Conservation (phyloP, 2,113 vertebrate species). For the Myiopsitta monachus region DNA sequence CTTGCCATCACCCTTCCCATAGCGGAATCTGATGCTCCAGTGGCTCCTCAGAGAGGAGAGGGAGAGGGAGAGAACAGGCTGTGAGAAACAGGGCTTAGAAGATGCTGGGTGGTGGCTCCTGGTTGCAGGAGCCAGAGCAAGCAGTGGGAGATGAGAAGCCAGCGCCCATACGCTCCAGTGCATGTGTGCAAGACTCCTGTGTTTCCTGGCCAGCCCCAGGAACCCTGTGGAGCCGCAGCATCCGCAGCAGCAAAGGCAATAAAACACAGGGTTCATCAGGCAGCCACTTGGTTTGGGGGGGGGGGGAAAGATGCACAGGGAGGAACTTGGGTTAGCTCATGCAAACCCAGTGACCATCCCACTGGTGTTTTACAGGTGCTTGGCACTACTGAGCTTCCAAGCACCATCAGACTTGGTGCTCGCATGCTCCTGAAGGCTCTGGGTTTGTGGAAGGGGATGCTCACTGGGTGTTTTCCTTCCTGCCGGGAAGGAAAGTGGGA, state of each 20-base stretch:
- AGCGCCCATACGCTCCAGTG: background rate
- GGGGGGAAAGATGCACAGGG: background rate
- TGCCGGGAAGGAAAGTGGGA: background rate
- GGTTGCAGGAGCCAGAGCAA: background rate
- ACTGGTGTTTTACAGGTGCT: background rate
- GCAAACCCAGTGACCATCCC: background rate
- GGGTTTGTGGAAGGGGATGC: fast-evolving
- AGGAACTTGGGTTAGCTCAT: background rate
- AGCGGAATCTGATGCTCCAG: background rate
- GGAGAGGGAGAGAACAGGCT: background rate
- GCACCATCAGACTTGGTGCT: background rate
- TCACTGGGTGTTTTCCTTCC: background rate
- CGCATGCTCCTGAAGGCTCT: fast-evolving
- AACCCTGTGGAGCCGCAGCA: background rate
- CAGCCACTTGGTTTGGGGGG: background rate
- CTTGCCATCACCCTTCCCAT: background rate
- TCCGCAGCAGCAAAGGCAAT: background rate
- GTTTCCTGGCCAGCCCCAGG: background rate
- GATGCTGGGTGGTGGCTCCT: background rate
- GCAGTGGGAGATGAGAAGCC: background rate
- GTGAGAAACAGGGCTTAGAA: background rate
- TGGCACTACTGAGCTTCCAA: background rate
- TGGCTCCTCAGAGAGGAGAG: background rate
- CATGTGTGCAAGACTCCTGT: background rate
- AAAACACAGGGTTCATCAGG: background rate